Evolutionary conservation across 2,113 vertebrate species (phyloP), one percentile per base, ranked within the genome.

Genomic region (Gavialis gangeticus): DNA sequence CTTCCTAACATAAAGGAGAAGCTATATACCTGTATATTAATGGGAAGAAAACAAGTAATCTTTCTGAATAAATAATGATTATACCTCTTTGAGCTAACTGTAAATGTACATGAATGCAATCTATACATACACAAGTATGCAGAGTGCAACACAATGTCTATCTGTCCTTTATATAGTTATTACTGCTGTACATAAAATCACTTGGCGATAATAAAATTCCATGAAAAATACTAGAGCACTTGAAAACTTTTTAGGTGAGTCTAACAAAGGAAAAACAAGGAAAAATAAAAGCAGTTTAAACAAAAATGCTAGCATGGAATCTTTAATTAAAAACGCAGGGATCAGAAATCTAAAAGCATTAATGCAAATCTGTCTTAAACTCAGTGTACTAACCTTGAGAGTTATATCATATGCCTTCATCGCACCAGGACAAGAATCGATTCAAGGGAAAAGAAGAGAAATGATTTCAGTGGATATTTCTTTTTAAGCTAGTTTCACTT

Each of bases 91-190:
- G 97, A 97, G 95, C 87, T 0, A 12, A 59, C 30, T 86, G 95
- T 92, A 96, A 93, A 97, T 95, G 87, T 96, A 96, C 95, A 94
- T 76, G 67, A 95, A 95, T 28, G 27, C 46, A 89, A 75, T 89
- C 87, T 69, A 88, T 92, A 94, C 90, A 86, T 93, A 97, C 75
- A 95, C 88, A 96, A 97, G 93, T 81, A 94, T 66, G 83, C 34
- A 96, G 82, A 14, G 27, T 85, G 90, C 56, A 87, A 84, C 2
- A 6, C 85, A 95, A 95, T 80, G 94, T 91, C 77, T 90, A 81
- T 96, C 90, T 96, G 76, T 96, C 95, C 96, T 96, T 97, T 96
- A 91, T 89, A 92, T 95, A 93, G 97, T 97, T 96, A 91, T 94
- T 94, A 95, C 86, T 79, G 88, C 85, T 1, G 5, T 97, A 96